phyloP scores from a whole-genome alignment of 2,113 vertebrate species.

The Neodon shergylaensis region DNA sequence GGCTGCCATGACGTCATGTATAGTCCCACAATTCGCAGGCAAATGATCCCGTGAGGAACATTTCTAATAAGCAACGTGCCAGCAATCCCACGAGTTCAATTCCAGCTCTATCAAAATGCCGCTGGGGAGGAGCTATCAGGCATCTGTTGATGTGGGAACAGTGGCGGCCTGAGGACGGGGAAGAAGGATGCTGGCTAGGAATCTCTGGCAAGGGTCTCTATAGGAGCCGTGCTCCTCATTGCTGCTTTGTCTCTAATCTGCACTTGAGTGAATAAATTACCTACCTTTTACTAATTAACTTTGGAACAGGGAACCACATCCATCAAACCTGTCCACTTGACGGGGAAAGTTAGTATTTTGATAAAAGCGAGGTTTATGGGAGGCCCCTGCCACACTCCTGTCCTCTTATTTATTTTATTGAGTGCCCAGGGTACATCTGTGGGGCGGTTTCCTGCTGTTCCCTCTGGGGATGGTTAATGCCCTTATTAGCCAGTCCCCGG shows the following conservation, averaged over 20 bases:
- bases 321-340: conserved; percentile 48
- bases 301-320: conserved; percentile 42
- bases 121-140: not conserved
- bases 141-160: conserved; percentile 33
- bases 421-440: conserved; percentile 26
- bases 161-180: conserved; percentile 6
- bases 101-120: conserved; percentile 49
- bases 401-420: conserved; percentile 28
- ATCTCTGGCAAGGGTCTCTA: conserved; percentile 5
- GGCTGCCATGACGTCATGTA: conserved; percentile 62
- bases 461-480: conserved; percentile 65
- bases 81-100: not conserved
- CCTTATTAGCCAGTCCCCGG: not conserved
- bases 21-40: conserved; percentile 53
- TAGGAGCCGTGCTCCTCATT: not conserved
- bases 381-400: not conserved
- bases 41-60: not conserved
- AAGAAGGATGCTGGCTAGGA: not conserved
- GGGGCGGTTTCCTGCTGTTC: conserved; percentile 58
- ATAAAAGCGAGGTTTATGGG: conserved; percentile 45
- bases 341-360: conserved; percentile 54
- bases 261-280: conserved; percentile 45
- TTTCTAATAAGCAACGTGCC: conserved; percentile 61
- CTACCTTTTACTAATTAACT: conserved; percentile 61
- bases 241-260: conserved; percentile 33